Conservation (phyloP, 2,797 vertebrate genomes). For the Pangasius sanitwongsei region DNA sequence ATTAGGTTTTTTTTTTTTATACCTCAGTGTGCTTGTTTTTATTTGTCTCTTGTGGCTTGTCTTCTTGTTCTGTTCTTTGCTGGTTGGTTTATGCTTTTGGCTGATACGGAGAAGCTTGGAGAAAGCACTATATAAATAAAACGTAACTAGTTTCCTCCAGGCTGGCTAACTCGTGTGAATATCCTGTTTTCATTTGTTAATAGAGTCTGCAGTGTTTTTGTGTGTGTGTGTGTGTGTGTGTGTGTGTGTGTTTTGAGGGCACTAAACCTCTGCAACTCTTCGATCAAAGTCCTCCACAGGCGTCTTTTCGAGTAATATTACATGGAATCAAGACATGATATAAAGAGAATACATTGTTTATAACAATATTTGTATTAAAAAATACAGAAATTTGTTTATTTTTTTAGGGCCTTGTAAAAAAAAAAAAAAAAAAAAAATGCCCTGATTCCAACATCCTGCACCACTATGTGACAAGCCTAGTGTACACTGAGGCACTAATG, state of each 20-base stretch:
- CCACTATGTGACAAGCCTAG: neutral
- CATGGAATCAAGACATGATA: neutral
- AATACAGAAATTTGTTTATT: neutral
- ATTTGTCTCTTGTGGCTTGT: neutral
- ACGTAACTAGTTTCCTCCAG: neutral
- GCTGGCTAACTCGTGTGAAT: neutral
- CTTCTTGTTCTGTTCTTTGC: neutral
- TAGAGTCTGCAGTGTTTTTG: neutral
- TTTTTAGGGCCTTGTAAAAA: neutral
- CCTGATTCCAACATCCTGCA: neutral
- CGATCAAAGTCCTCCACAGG: neutral
- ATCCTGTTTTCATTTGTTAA: slow-evolving; percentile 3
- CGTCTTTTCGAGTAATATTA: neutral
- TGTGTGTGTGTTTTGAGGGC: neutral
- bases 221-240: neutral
- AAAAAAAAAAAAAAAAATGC: neutral
- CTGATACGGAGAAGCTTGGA: neutral
- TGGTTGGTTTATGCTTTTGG: neutral
- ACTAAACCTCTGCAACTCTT: neutral
- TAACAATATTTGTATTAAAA: neutral
- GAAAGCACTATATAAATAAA: neutral
- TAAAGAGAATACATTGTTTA: neutral
- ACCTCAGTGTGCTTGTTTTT: neutral
- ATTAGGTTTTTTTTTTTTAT: neutral
- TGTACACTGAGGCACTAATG: neutral